Evolutionary conservation across 2,113 vertebrate species (phyloP), one percentile per base, ranked within the genome.

Genomic region (Stercorarius parasiticus): DNA sequence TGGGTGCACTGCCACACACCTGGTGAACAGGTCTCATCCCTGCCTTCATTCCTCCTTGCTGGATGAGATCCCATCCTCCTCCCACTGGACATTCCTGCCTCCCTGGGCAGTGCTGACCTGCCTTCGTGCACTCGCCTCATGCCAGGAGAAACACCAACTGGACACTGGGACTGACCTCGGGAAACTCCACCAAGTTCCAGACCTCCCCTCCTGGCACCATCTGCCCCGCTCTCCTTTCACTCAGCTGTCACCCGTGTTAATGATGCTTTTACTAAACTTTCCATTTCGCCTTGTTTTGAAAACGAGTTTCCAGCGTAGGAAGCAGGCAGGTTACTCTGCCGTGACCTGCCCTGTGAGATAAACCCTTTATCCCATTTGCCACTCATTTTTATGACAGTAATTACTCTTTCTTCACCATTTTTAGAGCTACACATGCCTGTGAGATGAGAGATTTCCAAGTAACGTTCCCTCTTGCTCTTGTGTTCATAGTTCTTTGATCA

Each of bases 311-410:
- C 64, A 83, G 67, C 0, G 0, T 49, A 80, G 45, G 83, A 80
- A 88, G 42, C 27, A 38, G 52, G 53, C 82, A 86, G 72, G 45
- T 74, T 83, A 43, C 64, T 73, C 77, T 94, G 80, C 76, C 43
- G 47, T 21, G 77, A 88, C 55, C 77, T 66, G 50, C 3, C 34
- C 59, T 2, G 0, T 30, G 58, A 91, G 59, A 84, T 13, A 91
- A 89, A 84, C 50, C 40, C 38, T 94, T 94, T 70, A 67, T 85
- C 81, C 53, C 61, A 64, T 91, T 93, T 94, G 81, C 56, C 81
- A 84, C 69, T 84, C 55, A 18, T 73, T 91, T 91, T 90, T 71
- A 71, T 71, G 61, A 38, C 50, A 94, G 38, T 32, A 91, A 95
- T 84, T 55, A 80, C 36, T 65, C 45, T 55, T 92, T 61, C 74